Conservation (phyloP, 2,797 vertebrate genomes). For the Sebastes elongatus region DNA sequence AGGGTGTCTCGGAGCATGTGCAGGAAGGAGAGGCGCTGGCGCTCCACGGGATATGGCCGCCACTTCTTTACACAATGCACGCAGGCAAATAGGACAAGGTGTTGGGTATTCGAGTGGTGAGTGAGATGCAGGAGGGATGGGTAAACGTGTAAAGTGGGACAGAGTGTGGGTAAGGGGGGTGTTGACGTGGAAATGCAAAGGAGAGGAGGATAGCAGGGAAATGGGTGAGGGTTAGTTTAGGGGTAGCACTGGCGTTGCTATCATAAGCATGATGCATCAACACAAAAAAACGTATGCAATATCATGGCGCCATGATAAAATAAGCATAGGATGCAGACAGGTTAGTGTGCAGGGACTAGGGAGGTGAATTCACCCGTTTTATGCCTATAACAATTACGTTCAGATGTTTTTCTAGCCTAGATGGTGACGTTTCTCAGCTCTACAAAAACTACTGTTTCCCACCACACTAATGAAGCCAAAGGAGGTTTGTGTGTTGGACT, state of each 20-base stretch:
- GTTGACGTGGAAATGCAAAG: constrained; percentile 52
- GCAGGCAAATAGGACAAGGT: constrained; percentile 49
- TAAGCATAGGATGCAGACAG: neutral
- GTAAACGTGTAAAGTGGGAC: constrained; percentile 34
- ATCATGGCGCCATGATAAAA: neutral
- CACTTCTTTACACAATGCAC: constrained; percentile 86
- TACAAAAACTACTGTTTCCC: neutral
- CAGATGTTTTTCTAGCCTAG: neutral
- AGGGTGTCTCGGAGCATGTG: constrained; percentile 93
- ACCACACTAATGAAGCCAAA: neutral
- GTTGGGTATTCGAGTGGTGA: constrained; percentile 47
- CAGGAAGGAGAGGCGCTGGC: constrained; percentile 90
- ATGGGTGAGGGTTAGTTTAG: constrained; percentile 65
- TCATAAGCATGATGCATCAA: constrained; percentile 28
- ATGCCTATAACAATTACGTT: neutral
- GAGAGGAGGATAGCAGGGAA: constrained; percentile 56
- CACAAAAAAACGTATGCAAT: constrained; percentile 1
- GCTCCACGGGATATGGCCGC: constrained; percentile 88
- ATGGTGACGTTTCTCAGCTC: neutral
- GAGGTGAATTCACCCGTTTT: neutral
- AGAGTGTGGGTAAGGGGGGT: constrained; percentile 47
- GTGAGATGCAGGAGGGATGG: constrained; percentile 43
- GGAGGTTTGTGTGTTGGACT: constrained; percentile 71
- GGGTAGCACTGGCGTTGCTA: constrained; percentile 21
- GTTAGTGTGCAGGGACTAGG: constrained; percentile 8